Conservation (phyloP, 2,113 vertebrate genomes). For the Sitta europaea region DNA sequence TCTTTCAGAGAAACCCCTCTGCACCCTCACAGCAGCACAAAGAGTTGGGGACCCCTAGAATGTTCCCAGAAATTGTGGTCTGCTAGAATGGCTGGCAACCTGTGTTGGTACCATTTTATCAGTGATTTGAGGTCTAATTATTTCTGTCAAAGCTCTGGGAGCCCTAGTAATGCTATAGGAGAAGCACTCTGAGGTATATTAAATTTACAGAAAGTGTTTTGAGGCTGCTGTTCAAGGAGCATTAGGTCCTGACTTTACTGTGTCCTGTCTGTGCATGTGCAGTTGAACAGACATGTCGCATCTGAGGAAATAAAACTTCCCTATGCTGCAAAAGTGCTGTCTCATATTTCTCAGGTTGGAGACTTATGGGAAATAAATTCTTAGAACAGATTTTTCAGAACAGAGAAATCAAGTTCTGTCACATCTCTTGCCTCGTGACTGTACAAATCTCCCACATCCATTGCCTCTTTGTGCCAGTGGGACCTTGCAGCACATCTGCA, state of each 20-base stretch:
- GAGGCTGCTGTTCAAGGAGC: not conserved
- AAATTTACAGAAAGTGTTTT: not conserved
- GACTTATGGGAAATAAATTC: not conserved
- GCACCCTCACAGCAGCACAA: too few species aligned
- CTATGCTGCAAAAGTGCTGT: not conserved
- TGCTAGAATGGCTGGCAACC: not conserved
- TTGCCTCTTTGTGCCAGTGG: fast-evolving
- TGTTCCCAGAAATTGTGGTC: not conserved
- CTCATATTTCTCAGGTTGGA: not conserved
- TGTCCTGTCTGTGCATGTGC: not conserved
- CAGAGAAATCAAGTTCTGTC: not conserved
- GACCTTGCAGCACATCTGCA: not conserved
- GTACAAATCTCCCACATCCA: not conserved
- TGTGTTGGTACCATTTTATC: not conserved
- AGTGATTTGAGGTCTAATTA: not conserved
- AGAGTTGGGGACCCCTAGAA: not conserved
- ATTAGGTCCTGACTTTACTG: not conserved
- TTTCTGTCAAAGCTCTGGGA: not conserved
- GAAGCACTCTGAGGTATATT: not conserved
- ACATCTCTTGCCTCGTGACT: not conserved
- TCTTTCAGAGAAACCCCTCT: not conserved
- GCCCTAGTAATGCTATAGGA: not conserved
- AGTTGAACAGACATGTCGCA: too few species aligned
- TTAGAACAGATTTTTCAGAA: not conserved
- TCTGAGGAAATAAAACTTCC: not conserved